Base-by-base conservation (phyloP, 2,113 vertebrate genomes). In the Ariopsis seemanni region DNA sequence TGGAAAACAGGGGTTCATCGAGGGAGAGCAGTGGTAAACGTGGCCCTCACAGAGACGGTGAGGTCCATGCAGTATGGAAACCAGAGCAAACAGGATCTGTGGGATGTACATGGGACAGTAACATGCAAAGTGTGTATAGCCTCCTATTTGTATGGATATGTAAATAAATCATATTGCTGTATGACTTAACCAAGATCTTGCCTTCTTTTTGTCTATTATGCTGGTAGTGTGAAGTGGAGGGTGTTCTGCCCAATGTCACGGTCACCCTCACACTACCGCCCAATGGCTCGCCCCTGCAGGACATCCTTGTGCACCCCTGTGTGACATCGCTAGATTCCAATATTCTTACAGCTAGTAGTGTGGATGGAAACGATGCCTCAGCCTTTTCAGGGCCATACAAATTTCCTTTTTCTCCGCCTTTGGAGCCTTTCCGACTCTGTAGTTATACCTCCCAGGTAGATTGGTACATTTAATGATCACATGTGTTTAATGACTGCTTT, bases 401-500 rank as follows among this genome's bases (percentile, higher is more conserved):
- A 91, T 97, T 99, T 92, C 97, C 97, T 67, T 97, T 99, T 91
- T 95, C 96, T 81, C 97, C 97, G 65, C 97, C 98, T 60, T 92
- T 97, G 81, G 97, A 99, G 86, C 94, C 95, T n/a, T 99, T 99
- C 90, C 93, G 93, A 91, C 94, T 98, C 27, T 99, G 97, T 88
- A 97, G 96, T 91, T 98, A 98, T 90, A 98, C 97, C 72, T 97
- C 97, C 55, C 97, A 98, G 97, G 97, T 98, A 95, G n/a, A 18
- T 14, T 27, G 58, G 1, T 2, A 65, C n/a, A 34, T 63, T 27
- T 65, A 60, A 27, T 79, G 18, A 11, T 20, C 27, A 27, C 22
- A 17, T 62, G 4, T 75, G 27, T 27, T 42, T 60, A 79, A 48
- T 4, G 78, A 60, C 27, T 57, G 34, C 17, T 83, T 9, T 57